A percentile compares a stretch with the other conserved stretches of the same genome.
Evolutionary conservation across 1,140 invertebrate genomes (phyloP).

Genomic region (Neodiprion pinetum): DNA sequence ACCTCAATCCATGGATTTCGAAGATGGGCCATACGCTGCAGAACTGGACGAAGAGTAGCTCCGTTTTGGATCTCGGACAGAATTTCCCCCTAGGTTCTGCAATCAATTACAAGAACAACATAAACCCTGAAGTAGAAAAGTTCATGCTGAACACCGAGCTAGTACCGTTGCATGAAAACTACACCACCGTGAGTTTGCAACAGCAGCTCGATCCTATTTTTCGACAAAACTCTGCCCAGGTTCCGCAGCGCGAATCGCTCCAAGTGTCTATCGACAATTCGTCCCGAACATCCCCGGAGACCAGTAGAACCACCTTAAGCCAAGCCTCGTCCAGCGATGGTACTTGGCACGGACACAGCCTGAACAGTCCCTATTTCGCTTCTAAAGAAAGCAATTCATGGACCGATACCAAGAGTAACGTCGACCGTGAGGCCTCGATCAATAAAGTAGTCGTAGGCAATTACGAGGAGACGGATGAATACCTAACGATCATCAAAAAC

Average conservation of each 20-base stretch:
- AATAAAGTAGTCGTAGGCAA: neutral
- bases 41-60: neutral
- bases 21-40: neutral
- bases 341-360: slow-evolving; percentile 10
- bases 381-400: neutral
- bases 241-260: neutral
- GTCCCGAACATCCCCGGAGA: slow-evolving; percentile 11
- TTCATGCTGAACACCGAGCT: slow-evolving; percentile 12
- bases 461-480: slow-evolving; percentile 14
- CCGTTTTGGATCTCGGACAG: neutral
- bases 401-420: neutral
- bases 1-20: neutral
- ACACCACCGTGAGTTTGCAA: neutral
- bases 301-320: neutral
- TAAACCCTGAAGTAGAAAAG: slow-evolving; percentile 13
- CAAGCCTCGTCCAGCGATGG: slow-evolving; percentile 8
- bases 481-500: slow-evolving; percentile 14
- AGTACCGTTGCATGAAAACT: neutral
- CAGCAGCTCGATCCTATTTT: neutral
- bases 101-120: slow-evolving; percentile 15
- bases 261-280: slow-evolving; percentile 9
- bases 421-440: neutral
- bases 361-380: slow-evolving; percentile 13
- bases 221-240: neutral
- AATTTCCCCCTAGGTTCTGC: neutral